A percentile compares a stretch with the other conserved stretches of the same genome.
These are phyloP conservation scores for Leiothrix lutea DNA, from an alignment of 2,113 vertebrate species.

Conservation along the genomic window DNA sequence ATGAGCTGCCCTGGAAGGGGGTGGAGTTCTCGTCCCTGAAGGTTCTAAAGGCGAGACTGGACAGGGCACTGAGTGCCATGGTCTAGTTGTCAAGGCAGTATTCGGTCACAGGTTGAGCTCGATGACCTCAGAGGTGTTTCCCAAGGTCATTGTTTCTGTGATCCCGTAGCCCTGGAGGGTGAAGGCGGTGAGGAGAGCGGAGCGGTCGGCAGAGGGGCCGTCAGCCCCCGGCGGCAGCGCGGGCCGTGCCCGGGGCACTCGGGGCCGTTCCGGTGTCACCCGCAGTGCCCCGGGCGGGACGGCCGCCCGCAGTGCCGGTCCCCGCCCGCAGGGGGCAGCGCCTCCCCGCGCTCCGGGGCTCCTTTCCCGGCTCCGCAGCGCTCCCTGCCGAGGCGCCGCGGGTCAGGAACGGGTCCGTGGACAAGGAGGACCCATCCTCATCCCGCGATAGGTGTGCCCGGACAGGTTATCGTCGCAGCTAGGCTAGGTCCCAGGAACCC, in stretches of 20 bases:
- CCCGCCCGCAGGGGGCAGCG: neutral
- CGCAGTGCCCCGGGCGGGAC: too few relatives aligned
- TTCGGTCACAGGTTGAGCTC: neutral
- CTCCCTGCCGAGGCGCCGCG: neutral
- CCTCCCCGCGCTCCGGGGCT: neutral
- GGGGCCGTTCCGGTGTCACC: neutral
- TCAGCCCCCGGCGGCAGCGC: neutral
- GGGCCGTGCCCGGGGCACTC: neutral
- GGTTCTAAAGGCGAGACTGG: neutral
- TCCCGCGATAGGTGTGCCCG: rapidly evolving
- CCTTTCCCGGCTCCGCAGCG: neutral
- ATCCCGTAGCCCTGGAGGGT: neutral
- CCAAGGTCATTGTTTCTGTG: rapidly evolving
- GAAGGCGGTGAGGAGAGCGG: neutral
- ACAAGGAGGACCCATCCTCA: rapidly evolving
- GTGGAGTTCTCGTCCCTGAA: neutral
- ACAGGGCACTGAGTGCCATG: too few relatives aligned
- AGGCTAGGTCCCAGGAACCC: too few relatives aligned
- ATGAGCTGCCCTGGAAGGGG: neutral
- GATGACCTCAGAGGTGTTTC: neutral
- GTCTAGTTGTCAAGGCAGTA: too few relatives aligned
- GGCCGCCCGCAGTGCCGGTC: neutral
- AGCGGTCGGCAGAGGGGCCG: neutral
- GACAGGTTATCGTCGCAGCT: neutral
- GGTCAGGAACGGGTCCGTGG: rapidly evolving